These are phyloP conservation scores for Triplophysa tibetana DNA, from an alignment of 2,113 vertebrate genomes.

Conservation along the genomic window DNA sequence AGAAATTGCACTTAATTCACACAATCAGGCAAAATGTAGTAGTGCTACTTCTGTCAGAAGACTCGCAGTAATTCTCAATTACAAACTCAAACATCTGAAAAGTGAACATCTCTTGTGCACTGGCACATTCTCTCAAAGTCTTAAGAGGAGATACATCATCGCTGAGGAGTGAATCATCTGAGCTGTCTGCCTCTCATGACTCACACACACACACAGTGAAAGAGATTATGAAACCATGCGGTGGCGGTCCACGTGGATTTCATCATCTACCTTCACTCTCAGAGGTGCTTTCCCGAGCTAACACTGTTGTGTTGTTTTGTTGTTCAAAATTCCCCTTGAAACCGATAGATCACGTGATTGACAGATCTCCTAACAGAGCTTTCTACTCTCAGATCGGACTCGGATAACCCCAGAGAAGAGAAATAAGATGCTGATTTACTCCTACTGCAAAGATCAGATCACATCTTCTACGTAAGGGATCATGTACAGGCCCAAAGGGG, in stretches of 20 bases:
- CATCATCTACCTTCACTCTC: slow-evolving; percentile 27
- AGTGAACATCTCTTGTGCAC: slow-evolving; percentile 10
- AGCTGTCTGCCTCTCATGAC: slow-evolving; percentile 18
- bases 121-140: slow-evolving; percentile 17
- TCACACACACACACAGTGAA: not conserved
- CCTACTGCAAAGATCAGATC: too few relatives aligned
- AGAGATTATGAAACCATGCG: slow-evolving; percentile 31
- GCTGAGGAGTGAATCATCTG: slow-evolving; percentile 29
- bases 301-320: not conserved
- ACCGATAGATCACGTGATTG: not conserved
- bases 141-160: slow-evolving; percentile 9
- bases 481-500: too few relatives aligned
- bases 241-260: slow-evolving; percentile 21
- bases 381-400: not conserved
- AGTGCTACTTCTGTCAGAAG: not conserved
- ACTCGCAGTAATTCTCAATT: not conserved
- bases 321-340: slow-evolving; percentile 31
- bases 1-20: too few relatives aligned
- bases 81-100: not conserved
- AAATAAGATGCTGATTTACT: not conserved
- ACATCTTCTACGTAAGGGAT: too few relatives aligned
- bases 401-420: not conserved
- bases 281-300: slow-evolving; percentile 37
- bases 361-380: not conserved
- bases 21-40: not conserved